Base-by-base conservation (phyloP, 1,140 invertebrate genomes). In the Diorhabda carinulata region DNA sequence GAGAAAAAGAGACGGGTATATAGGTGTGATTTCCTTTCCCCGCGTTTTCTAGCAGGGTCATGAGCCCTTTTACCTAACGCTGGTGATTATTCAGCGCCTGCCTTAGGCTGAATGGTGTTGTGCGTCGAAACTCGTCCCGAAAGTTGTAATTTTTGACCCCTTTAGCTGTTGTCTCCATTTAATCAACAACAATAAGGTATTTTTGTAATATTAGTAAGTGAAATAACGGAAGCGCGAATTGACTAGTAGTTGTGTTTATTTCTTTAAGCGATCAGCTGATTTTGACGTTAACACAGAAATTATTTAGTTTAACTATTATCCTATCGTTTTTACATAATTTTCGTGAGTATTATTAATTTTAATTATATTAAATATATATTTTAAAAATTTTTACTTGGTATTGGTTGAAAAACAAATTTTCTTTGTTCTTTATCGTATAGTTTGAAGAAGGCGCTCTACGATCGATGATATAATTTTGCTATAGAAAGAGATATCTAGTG, bases 21-120 rank as follows among this genome's bases (percentile, higher is more conserved):
- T 25, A 25, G 25, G 25, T 25, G 25, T 25, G 25, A 25, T 25
- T 25, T 8, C 47, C 47, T 52, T 52, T 52, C 47, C 47, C 47
- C 47, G 47, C 47, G 40, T 7, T 25, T n/a, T 57, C 9, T 57
- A 67, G 43, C 65, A 44, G 65, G 43, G 57, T 66, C 7, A 40
- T 42, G 47, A 43, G 65, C 58, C 65, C 65, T 67, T 67, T 67
- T n/a, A 59, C 10, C 58, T 43, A 9, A 67, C 41, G 9, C 9
- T 9, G 43, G 60, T 52, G 60, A 6, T 60, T 67, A 74, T 76
- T 74, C 72, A 72, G 74, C 73, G 73, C 72, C 72, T 69, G 70
- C 67, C 69, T 73, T 73, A 70, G 73, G 69, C 71, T 77, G 76
- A 74, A 77, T 77, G 76, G 69, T 73, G 71, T 63, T 73, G 76